Base-by-base conservation (phyloP, 2,888 invertebrate genomes). In the Nomada flava region DNA sequence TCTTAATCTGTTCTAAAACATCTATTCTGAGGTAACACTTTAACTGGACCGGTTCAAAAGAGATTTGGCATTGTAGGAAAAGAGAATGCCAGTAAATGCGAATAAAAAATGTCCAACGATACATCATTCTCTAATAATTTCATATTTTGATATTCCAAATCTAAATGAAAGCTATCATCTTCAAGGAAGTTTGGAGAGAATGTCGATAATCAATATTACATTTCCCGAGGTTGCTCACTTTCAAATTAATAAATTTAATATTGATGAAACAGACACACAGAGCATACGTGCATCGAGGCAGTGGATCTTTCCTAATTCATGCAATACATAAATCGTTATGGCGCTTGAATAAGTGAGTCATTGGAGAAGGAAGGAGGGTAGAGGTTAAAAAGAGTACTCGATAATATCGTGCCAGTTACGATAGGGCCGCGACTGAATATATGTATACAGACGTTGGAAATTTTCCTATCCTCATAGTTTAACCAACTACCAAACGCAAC, bases 391-490 rank as follows among this genome's bases (percentile, higher is more conserved):
- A 36, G 71, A 36, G 63, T 69, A 42, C 42, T 72, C 69, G 68
- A 57, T 79, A 65, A 47, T 79, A 75, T 71, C 52, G 78, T 36
- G 53, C 11, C 53, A 44, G 42, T 55, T 15, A 29, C 59, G 57
- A 63, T 71, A 44, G 59, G 70, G 73, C 67, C n/a, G 47, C 36
- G 59, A 26, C 55, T 36, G 53, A 62, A 50, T 67, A 75, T 26
- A 57, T 23, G 10, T 15, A 15, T 47, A 15, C 47, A 55, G 44
- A 60, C 63, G 36, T 29, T 79, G 70, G 70, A 77, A 75, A 84
- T 85, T 81, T 77, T 74, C 69, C 52, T 59, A 57, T 77, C 63
- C 53, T 81, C 63, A 59, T 59, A 63, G 53, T 76, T 84, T 76
- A 65, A 75, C 57, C 78, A 69, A 67, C 71, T 52, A 55, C 62